Percentiles rank a stretch among this genome's conserved stretches.
These are phyloP conservation scores for Hemicordylus capensis DNA, from an alignment of 2,113 vertebrate genomes.

Conservation along the genomic window DNA sequence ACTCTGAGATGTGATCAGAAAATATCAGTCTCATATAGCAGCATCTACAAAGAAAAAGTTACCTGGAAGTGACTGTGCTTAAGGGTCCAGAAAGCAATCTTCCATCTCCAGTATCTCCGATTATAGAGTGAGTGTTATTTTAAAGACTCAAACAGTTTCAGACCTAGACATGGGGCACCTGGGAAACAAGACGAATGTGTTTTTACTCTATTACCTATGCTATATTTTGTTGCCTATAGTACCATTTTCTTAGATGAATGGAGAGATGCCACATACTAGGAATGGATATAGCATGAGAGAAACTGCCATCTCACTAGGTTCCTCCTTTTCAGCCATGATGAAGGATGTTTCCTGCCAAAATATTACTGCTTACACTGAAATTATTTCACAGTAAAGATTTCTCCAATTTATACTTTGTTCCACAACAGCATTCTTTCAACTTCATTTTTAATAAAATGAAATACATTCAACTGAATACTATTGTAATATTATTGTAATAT, in stretches of 20 bases:
- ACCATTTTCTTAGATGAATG: slow-evolving; percentile 23
- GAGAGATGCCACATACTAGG: neutral
- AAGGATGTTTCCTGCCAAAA: slow-evolving; percentile 14
- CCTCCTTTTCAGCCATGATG: neutral
- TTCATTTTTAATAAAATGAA: neutral
- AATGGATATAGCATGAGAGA: neutral
- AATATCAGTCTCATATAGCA: slow-evolving; percentile 20
- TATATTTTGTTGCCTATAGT: slow-evolving; percentile 9
- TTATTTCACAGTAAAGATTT: slow-evolving; percentile 8
- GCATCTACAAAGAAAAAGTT: slow-evolving; percentile 4
- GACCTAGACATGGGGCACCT: neutral
- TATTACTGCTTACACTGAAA: neutral
- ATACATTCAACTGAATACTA: neutral
- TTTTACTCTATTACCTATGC: slow-evolving; percentile 29
- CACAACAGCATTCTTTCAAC: neutral
- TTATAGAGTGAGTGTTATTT: slow-evolving; percentile 33
- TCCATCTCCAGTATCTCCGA: slow-evolving; percentile 21
- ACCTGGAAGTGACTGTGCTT: slow-evolving; percentile 29
- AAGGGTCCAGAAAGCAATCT: slow-evolving; percentile 16
- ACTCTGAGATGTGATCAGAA: slow-evolving; percentile 17
- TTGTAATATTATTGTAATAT: neutral
- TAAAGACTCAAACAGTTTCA: slow-evolving; percentile 27
- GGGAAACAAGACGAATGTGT: neutral
- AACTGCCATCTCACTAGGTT: neutral
- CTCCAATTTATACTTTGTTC: neutral